Conservation (phyloP, 2,888 invertebrate species). For the Volucella inanis region DNA sequence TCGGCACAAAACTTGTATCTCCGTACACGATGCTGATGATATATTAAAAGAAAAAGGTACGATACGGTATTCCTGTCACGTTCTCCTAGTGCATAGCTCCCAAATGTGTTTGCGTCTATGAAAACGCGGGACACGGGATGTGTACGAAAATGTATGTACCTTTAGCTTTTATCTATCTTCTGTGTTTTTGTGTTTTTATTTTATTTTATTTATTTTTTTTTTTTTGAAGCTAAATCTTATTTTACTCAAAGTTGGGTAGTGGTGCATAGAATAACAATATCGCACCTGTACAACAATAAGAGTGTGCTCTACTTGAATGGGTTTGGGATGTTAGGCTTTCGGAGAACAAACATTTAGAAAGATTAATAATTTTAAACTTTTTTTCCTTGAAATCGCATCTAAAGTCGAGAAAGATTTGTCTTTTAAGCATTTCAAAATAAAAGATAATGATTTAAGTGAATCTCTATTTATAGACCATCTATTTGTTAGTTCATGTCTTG, state of each 20-base stretch:
- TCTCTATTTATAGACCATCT: too few species aligned
- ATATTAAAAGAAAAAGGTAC: background rate
- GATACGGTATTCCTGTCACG: constrained; percentile 49
- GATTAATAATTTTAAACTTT: constrained; percentile 32
- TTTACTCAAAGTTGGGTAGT: constrained; percentile 42
- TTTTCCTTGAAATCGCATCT: background rate
- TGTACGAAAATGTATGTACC: constrained; percentile 47
- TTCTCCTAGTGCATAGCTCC: constrained; percentile 67
- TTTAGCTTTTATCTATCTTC: constrained; percentile 8
- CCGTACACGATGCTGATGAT: too few species aligned
- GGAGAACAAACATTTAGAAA: constrained; percentile 32
- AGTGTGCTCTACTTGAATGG: constrained; percentile 29
- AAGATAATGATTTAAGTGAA: too few species aligned
- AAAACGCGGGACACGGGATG: constrained; percentile 62
- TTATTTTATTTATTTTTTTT: too few species aligned
- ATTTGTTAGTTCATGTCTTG: too few species aligned
- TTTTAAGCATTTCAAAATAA: too few species aligned
- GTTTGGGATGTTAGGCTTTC: constrained; percentile 40
- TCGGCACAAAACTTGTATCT: background rate
- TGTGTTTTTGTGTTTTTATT: constrained; percentile 6
- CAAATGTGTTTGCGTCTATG: constrained; percentile 73
- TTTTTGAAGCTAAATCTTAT: constrained; percentile 62
- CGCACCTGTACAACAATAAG: constrained; percentile 50
- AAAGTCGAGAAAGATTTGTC: too few species aligned
- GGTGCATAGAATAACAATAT: constrained; percentile 49